Evolutionary conservation across 2,797 vertebrate genomes (phyloP).

Genomic region (Chelon auratus): DNA sequence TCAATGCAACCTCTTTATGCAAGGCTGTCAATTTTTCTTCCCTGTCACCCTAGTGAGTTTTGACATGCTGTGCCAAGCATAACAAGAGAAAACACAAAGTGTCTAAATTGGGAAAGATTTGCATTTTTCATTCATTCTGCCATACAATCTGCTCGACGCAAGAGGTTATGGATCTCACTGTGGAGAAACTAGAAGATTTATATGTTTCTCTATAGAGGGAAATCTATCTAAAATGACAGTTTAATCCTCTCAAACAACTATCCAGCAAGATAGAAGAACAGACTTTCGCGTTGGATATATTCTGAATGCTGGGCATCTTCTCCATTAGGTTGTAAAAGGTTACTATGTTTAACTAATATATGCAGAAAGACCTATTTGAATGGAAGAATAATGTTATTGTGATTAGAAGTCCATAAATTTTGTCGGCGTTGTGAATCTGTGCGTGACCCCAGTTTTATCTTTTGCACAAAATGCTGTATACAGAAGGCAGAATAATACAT

Average conservation of each 20-base stretch:
- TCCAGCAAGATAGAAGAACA: slow-evolving; percentile 58
- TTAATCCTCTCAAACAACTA: slow-evolving; percentile 67
- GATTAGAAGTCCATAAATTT: not conserved
- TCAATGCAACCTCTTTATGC: slow-evolving; percentile 24
- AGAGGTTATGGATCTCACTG: slow-evolving; percentile 53
- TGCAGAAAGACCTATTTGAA: not conserved
- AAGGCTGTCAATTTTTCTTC: slow-evolving; percentile 17
- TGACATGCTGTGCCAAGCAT: slow-evolving; percentile 44
- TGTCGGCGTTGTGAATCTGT: not conserved
- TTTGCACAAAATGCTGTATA: not conserved
- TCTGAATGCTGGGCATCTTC: slow-evolving; percentile 26
- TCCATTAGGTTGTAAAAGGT: slow-evolving; percentile 22
- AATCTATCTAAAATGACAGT: slow-evolving; percentile 69
- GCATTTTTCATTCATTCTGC: slow-evolving; percentile 56
- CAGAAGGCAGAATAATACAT: not conserved
- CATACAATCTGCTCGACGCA: slow-evolving; percentile 33
- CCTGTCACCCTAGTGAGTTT: slow-evolving; percentile 23
- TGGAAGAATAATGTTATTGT: not conserved
- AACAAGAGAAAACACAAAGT: slow-evolving; percentile 52
- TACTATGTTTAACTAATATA: slow-evolving; percentile 9
- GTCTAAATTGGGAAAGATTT: slow-evolving; percentile 52
- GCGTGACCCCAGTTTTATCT: not conserved
- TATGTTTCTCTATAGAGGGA: slow-evolving; percentile 48
- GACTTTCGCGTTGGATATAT: slow-evolving; percentile 30
- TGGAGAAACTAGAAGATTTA: slow-evolving; percentile 50